A percentile compares a stretch with the other conserved stretches of the same genome.
Evolutionary conservation across 2,888 invertebrate species (phyloP).

Genomic region (Noctuana brunneofusca): DNA sequence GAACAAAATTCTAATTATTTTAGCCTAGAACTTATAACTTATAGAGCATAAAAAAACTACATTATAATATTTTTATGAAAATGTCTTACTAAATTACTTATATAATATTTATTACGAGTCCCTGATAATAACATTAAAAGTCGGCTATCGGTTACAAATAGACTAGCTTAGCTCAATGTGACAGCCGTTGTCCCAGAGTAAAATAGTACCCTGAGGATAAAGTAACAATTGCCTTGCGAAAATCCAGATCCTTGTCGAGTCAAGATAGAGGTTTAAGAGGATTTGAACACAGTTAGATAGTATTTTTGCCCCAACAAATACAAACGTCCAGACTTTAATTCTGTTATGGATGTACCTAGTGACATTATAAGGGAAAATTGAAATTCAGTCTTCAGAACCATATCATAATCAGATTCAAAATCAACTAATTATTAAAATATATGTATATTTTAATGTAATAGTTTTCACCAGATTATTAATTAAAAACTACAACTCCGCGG

Average conservation of each 20-base stretch:
- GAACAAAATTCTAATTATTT: slow-evolving; percentile 34
- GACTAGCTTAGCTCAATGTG: slow-evolving; percentile 28
- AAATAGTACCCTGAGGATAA: slow-evolving; percentile 32
- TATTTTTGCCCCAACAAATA: slow-evolving; percentile 21
- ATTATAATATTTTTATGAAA: not conserved
- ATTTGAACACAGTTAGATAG: slow-evolving; percentile 25
- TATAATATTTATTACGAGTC: not conserved
- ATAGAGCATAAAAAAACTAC: not conserved
- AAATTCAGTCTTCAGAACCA: not conserved
- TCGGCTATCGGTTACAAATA: slow-evolving; percentile 25
- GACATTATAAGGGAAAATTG: not conserved
- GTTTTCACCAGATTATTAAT: slow-evolving; percentile 1
- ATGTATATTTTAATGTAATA: not conserved
- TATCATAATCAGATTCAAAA: not conserved
- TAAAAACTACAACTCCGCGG: slow-evolving; percentile 21
- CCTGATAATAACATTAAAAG: slow-evolving; percentile 4
- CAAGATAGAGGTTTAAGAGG: slow-evolving; percentile 35
- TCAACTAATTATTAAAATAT: not conserved
- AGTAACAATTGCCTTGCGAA: slow-evolving; percentile 35
- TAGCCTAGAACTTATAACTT: slow-evolving; percentile 2
- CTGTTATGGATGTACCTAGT: not conserved
- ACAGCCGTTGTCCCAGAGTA: slow-evolving; percentile 27
- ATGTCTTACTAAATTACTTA: no score
- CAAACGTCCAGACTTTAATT: slow-evolving; percentile 1
- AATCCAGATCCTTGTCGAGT: slow-evolving; percentile 32